Percentiles rank a stretch among this genome's conserved stretches.
Evolutionary conservation across 1,140 invertebrate species (phyloP).

Genomic region (Cheumatopsyche charites): DNA sequence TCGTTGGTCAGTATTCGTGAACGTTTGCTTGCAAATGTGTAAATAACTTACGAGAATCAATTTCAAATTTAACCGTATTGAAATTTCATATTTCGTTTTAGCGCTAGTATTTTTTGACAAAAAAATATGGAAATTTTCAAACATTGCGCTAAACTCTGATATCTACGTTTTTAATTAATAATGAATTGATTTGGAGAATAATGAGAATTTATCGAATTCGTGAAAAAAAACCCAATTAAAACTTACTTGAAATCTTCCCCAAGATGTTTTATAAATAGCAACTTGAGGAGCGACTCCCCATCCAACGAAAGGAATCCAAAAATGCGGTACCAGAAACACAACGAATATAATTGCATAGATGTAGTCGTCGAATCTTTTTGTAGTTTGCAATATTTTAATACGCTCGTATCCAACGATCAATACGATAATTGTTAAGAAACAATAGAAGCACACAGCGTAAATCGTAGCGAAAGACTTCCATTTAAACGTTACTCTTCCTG

Average conservation of each 20-base stretch:
- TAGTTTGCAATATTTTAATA: conserved; percentile 62
- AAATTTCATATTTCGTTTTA: too few species aligned
- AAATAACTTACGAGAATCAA: too few species aligned
- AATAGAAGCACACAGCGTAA: conserved; percentile 66
- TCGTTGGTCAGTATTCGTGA: too few species aligned
- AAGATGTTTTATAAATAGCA: conserved; percentile 68
- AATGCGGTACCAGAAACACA: conserved; percentile 67
- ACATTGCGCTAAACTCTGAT: too few species aligned
- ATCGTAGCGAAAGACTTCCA: conserved; percentile 64
- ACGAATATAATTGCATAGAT: conserved; percentile 68
- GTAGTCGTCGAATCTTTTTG: conserved; percentile 67
- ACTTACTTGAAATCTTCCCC: conserved; percentile 63
- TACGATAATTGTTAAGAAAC: conserved; percentile 61
- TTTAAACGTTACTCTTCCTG: conserved; percentile 64
- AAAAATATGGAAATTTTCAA: too few species aligned
- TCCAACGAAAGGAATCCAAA: conserved; percentile 69
- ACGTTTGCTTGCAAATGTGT: too few species aligned
- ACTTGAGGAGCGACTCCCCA: conserved; percentile 68
- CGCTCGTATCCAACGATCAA: conserved; percentile 64
- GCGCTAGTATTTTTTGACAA: too few species aligned
- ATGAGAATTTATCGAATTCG: too few species aligned
- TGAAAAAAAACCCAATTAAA: too few species aligned
- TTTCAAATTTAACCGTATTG: too few species aligned
- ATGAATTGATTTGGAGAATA: too few species aligned
- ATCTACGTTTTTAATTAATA: too few species aligned